phyloP scores from a whole-genome alignment of 1,140 invertebrate genomes.

The Diplogasteroides magnus region DNA sequence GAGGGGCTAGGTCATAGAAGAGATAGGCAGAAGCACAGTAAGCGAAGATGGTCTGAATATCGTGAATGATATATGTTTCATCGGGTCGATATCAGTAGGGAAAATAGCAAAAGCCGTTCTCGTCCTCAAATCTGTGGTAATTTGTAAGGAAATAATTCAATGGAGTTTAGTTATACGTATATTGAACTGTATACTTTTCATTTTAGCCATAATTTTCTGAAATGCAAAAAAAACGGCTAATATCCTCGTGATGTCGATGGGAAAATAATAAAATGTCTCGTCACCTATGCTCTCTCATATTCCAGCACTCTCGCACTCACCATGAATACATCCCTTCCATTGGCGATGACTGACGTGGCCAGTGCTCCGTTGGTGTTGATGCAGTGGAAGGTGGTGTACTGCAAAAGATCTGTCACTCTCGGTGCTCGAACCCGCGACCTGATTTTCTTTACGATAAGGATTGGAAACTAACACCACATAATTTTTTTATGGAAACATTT shows the following conservation, averaged over 20 bases:
- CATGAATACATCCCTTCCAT: conserved; percentile 13
- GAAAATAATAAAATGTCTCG: too few relatives aligned
- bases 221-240: too few relatives aligned
- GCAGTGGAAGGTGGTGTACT: conserved; percentile 22
- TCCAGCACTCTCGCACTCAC: background rate
- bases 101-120: background rate
- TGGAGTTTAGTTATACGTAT: background rate
- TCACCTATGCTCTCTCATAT: background rate
- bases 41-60: conserved; percentile 60
- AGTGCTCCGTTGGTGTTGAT: conserved; percentile 24
- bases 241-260: too few relatives aligned
- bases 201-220: background rate
- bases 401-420: conserved; percentile 5
- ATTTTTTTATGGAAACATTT: background rate
- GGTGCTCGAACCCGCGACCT: background rate
- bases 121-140: background rate
- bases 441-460: too few relatives aligned
- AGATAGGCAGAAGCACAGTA: conserved; percentile 56
- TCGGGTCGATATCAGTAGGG: too few relatives aligned
- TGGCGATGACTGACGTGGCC: conserved; percentile 21
- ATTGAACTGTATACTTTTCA: background rate
- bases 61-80: conserved; percentile 1
- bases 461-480: background rate
- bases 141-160: background rate
- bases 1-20: conserved; percentile 33